phyloP scores from a whole-genome alignment of 2,888 invertebrate species.

The Sarcophaga carnaria region DNA sequence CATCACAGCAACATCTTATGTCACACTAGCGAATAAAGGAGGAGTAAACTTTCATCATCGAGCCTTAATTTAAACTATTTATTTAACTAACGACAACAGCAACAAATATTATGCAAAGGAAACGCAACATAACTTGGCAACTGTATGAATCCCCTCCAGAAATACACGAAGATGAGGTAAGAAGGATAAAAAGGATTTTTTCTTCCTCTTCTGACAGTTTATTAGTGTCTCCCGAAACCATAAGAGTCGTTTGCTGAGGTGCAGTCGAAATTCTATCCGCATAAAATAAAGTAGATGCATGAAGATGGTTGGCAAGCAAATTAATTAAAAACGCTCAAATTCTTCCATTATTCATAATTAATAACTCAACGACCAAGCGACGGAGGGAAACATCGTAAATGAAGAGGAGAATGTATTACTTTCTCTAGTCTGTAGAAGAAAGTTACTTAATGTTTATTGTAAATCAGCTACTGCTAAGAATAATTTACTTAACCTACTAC shows the following conservation, averaged over 20 bases:
- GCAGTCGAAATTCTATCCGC: conserved; percentile 12
- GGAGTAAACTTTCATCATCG: conserved; percentile 31
- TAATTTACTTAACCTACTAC: conserved; percentile 40
- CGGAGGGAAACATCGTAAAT: neutral
- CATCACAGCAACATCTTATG: neutral
- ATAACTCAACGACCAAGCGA: conserved; percentile 5
- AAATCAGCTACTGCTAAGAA: conserved; percentile 46
- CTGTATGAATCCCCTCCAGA: conserved; percentile 33
- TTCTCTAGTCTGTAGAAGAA: conserved; percentile 12
- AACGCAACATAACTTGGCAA: conserved; percentile 23
- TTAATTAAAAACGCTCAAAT: conserved; percentile 47
- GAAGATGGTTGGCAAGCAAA: conserved; percentile 55
- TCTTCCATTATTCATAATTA: conserved; percentile 46
- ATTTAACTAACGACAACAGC: too few relatives aligned
- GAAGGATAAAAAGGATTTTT: conserved; percentile 47
- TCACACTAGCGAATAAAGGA: conserved; percentile 6
- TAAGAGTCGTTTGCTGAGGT: conserved; percentile 13
- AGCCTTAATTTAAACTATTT: too few relatives aligned
- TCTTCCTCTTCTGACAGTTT: conserved; percentile 5
- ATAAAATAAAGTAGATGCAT: conserved; percentile 32
- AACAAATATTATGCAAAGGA: too few relatives aligned
- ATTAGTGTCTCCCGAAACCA: neutral
- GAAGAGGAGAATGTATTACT: conserved; percentile 17
- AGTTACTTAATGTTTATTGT: conserved; percentile 56
- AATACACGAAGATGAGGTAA: conserved; percentile 18